phyloP scores from a whole-genome alignment of 2,888 invertebrate genomes.

The Falcaria lacertinaria region DNA sequence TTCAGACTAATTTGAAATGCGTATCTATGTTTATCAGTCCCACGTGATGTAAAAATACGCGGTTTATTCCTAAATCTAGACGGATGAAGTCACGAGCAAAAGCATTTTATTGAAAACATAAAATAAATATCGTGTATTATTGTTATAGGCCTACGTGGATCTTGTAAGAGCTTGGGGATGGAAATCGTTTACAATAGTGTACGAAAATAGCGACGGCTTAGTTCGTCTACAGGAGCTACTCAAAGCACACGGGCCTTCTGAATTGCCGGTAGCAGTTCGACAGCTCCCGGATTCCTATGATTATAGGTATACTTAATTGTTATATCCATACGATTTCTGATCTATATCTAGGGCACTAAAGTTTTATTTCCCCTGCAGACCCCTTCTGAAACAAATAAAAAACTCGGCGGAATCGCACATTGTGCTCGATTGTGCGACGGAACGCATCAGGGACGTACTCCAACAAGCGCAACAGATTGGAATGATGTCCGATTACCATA shows the following conservation, averaged over 20 bases:
- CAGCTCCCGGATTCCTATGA: conserved; percentile 91
- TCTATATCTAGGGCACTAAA: conserved; percentile 8
- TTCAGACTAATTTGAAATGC: too few species aligned
- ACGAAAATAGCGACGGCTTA: conserved; percentile 96
- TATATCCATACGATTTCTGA: background rate
- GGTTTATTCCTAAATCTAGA: too few species aligned
- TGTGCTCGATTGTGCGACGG: conserved; percentile 92
- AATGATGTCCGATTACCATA: conserved; percentile 97
- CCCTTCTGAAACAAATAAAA: conserved; percentile 93
- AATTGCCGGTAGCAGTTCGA: conserved; percentile 90
- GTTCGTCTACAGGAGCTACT: conserved; percentile 92
- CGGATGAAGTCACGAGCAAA: too few species aligned
- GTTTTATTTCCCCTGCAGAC: conserved; percentile 75
- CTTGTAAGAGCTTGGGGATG: conserved; percentile 94
- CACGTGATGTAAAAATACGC: too few species aligned
- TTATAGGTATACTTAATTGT: conserved; percentile 84
- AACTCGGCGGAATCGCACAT: conserved; percentile 95
- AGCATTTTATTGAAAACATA: too few species aligned
- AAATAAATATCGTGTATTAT: too few species aligned
- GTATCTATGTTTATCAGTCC: too few species aligned
- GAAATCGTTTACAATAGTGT: conserved; percentile 97
- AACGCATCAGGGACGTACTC: conserved; percentile 90
- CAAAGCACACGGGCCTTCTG: conserved; percentile 92
- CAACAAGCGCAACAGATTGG: conserved; percentile 97
- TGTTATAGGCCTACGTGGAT: conserved; percentile 91